Evolutionary conservation across 1,140 invertebrate species (phyloP), one percentile per base, ranked within the genome.

Genomic region (Calephelis virginiensis): DNA sequence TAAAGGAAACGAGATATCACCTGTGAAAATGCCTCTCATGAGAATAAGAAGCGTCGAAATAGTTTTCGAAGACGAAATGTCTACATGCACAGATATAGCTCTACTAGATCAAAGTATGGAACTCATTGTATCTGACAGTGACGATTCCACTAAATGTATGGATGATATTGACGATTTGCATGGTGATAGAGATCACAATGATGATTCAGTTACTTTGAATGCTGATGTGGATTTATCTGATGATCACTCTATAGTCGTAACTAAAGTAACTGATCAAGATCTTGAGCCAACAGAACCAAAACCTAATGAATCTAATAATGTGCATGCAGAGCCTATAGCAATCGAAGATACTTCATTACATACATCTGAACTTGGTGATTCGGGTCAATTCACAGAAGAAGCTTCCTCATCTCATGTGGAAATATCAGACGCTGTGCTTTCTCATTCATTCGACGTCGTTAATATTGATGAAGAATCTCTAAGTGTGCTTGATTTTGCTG

Each of bases 1-100:
- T 6, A 86, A 80, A 75, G 83, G 88, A 43, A 82, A 89, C 70
- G 88, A 90, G 70, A 75, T 90, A 46, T 89, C 88, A 1, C 85
- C 85, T 0, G 74, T 75, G 9, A 90, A 86, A 72, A 86, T 89
- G 79, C 89, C 89, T 40, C 77, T 91, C 12, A 89, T 91, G 86
- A 87, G 89, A 66, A 91, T 91, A 59, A 73, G 86, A 48, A 91
- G 89, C 64, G 89, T 91, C 56, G 89, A 91, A 78, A 91, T 91
- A 12, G 83, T 89, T 5, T 91, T 89, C 63, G 86, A 91, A 77
- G 89, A 91, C 60, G 89, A 91, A 75, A 80, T 89, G 74, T 89
- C 89, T 8, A 78, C 85, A 38, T 89, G 82, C 62, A 85, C 79
- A 5, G 85, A 89, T 62, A 87, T 85, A 0, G 84, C 74, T 5